Conservation (phyloP, 37 sponge, comb jelly and placozoan genomes). For the Bolinopsis microptera region DNA sequence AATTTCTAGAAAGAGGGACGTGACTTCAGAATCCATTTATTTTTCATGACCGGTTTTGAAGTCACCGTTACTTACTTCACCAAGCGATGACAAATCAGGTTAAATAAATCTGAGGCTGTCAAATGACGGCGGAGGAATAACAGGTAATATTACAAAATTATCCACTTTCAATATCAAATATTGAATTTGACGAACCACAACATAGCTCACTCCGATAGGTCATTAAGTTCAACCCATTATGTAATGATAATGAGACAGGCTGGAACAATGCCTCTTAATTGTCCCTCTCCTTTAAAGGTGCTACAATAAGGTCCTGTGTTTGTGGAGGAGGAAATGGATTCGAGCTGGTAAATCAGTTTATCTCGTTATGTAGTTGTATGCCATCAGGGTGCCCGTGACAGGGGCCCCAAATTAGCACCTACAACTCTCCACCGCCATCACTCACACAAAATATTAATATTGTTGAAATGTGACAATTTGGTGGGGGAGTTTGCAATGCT, state of each 20-base stretch:
- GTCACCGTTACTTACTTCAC: neutral
- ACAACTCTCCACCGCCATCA: too few relatives aligned
- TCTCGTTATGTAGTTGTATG: neutral
- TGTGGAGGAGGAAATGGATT: neutral
- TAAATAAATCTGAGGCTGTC: neutral
- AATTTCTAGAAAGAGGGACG: neutral
- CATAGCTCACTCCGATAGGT: too few relatives aligned
- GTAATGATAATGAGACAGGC: neutral
- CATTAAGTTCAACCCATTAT: neutral
- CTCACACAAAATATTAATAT: neutral
- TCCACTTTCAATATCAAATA: too few relatives aligned
- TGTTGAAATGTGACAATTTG: neutral
- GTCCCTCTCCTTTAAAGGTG: too few relatives aligned
- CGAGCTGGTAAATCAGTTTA: neutral
- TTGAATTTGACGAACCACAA: too few relatives aligned
- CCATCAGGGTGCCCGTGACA: neutral
- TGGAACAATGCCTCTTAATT: too few relatives aligned
- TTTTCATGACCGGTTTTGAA: too few relatives aligned
- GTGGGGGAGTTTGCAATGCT: neutral
- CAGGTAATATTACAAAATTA: too few relatives aligned
- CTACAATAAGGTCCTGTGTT: too few relatives aligned
- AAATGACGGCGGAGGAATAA: too few relatives aligned
- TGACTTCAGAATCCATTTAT: neutral
- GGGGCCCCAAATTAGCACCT: neutral
- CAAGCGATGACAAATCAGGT: neutral